These are phyloP conservation scores for Phymastichus coffea DNA, from an alignment of 1,140 invertebrate genomes.

Conservation along the genomic window DNA sequence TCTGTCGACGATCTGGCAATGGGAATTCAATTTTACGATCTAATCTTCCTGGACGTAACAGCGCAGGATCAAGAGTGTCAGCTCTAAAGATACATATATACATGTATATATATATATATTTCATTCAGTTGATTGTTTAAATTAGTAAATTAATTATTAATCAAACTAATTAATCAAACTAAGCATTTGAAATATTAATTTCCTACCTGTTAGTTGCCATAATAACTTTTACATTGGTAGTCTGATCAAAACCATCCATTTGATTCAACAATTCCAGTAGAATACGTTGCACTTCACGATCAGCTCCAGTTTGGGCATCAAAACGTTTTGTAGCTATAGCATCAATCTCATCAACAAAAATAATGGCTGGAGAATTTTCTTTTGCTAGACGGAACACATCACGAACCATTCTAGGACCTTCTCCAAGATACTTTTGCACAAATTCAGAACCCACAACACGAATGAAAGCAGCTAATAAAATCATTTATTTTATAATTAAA, in stretches of 20 bases:
- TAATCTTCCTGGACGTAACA: constrained; percentile 93
- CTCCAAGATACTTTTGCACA: constrained; percentile 98
- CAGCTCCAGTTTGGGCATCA: constrained; percentile 98
- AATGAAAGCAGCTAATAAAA: constrained; percentile 86
- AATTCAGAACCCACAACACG: constrained; percentile 99
- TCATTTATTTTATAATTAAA: constrained; percentile 8
- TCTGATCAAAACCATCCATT: constrained; percentile 99
- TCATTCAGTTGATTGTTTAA: too few species aligned
- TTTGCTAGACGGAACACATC: constrained; percentile 98
- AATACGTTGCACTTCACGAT: constrained; percentile 98
- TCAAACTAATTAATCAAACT: constrained; percentile 6
- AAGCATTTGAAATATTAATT: too few species aligned
- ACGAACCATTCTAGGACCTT: constrained; percentile 98
- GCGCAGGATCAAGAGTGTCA: constrained; percentile 96
- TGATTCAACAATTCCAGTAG: constrained; percentile 96
- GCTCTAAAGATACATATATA: constrained; percentile 61
- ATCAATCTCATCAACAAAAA: constrained; percentile 99
- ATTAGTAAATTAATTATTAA: neutral
- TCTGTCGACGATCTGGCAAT: constrained; percentile 94
- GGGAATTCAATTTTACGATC: constrained; percentile 99
- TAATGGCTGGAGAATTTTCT: constrained; percentile 99
- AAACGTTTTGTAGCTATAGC: constrained; percentile 98
- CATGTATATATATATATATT: constrained; percentile 14
- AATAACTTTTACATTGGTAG: constrained; percentile 99
- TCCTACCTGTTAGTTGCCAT: constrained; percentile 92